These are phyloP conservation scores for Melieria picta DNA, from an alignment of 2,888 invertebrate species.

Conservation along the genomic window DNA sequence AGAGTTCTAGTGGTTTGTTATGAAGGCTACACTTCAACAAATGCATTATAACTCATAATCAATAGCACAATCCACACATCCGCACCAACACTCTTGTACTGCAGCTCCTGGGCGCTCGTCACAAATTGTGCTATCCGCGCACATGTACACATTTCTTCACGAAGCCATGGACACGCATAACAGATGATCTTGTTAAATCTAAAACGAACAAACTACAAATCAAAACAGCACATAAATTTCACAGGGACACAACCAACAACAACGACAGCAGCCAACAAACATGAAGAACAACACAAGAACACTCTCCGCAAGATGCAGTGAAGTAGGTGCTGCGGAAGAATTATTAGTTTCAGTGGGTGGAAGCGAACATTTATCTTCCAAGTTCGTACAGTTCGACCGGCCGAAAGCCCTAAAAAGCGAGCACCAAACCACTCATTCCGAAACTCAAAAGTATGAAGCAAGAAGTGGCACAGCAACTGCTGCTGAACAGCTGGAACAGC, in stretches of 20 bases:
- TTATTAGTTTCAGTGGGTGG: slow-evolving; percentile 45
- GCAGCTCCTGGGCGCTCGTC: not conserved
- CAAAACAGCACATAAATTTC: slow-evolving; percentile 53
- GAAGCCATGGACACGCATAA: not conserved
- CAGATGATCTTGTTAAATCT: slow-evolving; percentile 28
- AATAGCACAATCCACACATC: too few relatives aligned
- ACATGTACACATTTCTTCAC: too few relatives aligned
- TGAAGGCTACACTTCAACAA: too few relatives aligned
- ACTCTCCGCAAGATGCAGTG: not conserved
- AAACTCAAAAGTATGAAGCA: not conserved
- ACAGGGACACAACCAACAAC: slow-evolving; percentile 5
- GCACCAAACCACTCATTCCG: not conserved
- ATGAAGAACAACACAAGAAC: slow-evolving; percentile 11
- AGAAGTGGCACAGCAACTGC: not conserved
- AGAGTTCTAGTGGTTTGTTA: too few relatives aligned
- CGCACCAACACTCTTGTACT: too few relatives aligned
- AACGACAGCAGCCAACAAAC: not conserved
- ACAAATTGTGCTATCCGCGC: not conserved
- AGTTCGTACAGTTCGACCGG: slow-evolving; percentile 2
- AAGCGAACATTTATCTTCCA: slow-evolving; percentile 37
- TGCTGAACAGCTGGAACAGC: slow-evolving; percentile 26
- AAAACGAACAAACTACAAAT: slow-evolving; percentile 40
- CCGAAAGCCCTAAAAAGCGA: slow-evolving; percentile 24
- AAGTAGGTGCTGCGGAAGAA: slow-evolving; percentile 28
- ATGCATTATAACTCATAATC: too few relatives aligned